These are phyloP conservation scores for Theocolax elegans DNA, from an alignment of 1,140 invertebrate species.

Conservation along the genomic window DNA sequence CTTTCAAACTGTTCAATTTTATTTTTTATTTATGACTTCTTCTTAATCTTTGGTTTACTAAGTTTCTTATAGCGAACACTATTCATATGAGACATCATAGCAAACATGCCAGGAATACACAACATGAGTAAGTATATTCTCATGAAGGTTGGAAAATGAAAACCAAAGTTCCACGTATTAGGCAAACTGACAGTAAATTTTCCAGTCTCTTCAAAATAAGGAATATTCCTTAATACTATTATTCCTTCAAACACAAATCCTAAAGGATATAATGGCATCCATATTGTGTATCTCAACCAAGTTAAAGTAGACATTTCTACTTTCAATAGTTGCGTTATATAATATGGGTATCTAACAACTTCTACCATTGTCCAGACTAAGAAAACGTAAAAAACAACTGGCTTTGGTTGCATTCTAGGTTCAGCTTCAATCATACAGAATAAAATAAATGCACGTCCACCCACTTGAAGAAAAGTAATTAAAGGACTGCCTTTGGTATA, in stretches of 20 bases:
- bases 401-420: conserved; percentile 85
- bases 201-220: conserved; percentile 88
- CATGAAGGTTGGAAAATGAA: conserved; percentile 85
- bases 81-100: conserved; percentile 85
- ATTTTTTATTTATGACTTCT: conserved; percentile 16
- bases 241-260: conserved; percentile 90
- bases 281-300: conserved; percentile 92
- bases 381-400: conserved; percentile 89
- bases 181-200: conserved; percentile 83
- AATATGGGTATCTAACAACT: conserved; percentile 91
- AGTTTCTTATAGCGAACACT: conserved; percentile 74
- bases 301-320: conserved; percentile 82
- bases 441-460: conserved; percentile 82
- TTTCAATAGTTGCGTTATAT: conserved; percentile 84
- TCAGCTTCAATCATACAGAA: conserved; percentile 88
- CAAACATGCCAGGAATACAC: conserved; percentile 79
- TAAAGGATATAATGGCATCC: conserved; percentile 92
- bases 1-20: no score
- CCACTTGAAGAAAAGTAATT: conserved; percentile 77
- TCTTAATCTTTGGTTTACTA: conserved; percentile 51
- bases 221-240: conserved; percentile 83
- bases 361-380: conserved; percentile 84
- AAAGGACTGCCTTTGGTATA: conserved; percentile 82
- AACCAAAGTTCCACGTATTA: conserved; percentile 87
- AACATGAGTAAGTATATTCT: conserved; percentile 82